Evolutionary conservation across 2,888 invertebrate genomes (phyloP).

Genomic region (Mantis religiosa): DNA sequence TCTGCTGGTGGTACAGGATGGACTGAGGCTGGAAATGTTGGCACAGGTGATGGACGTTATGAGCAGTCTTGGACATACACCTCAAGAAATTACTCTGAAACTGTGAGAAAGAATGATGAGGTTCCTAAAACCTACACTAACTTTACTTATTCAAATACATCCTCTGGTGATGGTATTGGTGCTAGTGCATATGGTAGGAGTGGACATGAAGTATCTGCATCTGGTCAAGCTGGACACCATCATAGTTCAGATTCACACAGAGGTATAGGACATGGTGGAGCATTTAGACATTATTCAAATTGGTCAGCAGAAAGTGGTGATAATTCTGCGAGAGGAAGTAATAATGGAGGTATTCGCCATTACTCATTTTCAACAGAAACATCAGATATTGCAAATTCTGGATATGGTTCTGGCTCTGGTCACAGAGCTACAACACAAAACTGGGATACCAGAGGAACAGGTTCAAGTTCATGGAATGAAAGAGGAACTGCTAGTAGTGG

Average conservation of each 20-base stretch:
- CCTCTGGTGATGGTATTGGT: not conserved
- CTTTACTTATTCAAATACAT: conserved; percentile 4
- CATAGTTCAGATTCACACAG: not conserved
- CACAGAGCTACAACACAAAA: not conserved
- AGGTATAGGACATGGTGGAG: not conserved
- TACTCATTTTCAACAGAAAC: not conserved
- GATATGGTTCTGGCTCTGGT: not conserved
- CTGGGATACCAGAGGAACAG: not conserved
- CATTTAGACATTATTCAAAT: not conserved
- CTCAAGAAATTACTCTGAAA: not conserved
- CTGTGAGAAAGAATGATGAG: not conserved
- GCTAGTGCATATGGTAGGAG: not conserved
- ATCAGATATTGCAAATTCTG: not conserved
- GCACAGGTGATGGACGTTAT: not conserved
- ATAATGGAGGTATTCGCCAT: not conserved
- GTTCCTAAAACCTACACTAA: not conserved
- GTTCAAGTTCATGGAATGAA: not conserved
- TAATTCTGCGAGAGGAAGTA: not conserved
- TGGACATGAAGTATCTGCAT: not conserved
- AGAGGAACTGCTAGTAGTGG: not conserved
- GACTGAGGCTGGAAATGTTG: not conserved
- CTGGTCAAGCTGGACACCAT: not conserved
- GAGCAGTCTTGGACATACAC: not conserved
- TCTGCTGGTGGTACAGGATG: not conserved
- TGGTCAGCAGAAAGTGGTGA: not conserved